These are phyloP conservation scores for Aphodius granarius DNA, from an alignment of 2,888 invertebrate genomes.

Conservation along the genomic window DNA sequence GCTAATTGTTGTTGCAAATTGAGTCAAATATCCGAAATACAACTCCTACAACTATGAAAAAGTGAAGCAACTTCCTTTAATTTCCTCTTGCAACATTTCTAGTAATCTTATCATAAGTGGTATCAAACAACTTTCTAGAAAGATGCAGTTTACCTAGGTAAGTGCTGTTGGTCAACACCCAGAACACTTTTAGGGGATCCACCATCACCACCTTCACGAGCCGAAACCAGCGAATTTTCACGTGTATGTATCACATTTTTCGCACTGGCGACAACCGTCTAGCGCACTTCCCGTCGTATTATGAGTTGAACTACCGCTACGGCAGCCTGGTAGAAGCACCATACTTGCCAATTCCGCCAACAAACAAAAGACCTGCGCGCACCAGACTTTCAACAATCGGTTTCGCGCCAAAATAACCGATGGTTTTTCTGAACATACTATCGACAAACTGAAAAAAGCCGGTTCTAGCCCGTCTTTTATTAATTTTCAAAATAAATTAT, in stretches of 20 bases:
- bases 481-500: too few species aligned
- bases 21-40: too few species aligned
- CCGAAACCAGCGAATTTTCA: conserved; percentile 29
- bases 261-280: conserved; percentile 35
- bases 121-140: background rate
- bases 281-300: conserved; percentile 38
- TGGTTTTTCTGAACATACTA: too few species aligned
- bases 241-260: conserved; percentile 39
- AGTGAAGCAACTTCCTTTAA: too few species aligned
- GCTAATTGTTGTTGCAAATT: too few species aligned
- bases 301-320: conserved; percentile 40
- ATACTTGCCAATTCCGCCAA: conserved; percentile 27
- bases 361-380: conserved; percentile 34
- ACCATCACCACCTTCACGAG: conserved; percentile 59
- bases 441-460: too few species aligned
- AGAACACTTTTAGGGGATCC: conserved; percentile 80
- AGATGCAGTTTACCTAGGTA: conserved; percentile 66
- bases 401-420: background rate
- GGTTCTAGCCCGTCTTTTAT: too few species aligned
- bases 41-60: too few species aligned
- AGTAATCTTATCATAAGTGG: too few species aligned
- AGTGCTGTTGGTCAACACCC: conserved; percentile 83
- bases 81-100: too few species aligned
- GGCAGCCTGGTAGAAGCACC: conserved; percentile 33
- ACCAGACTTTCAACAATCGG: background rate